Percentiles rank a stretch among this genome's conserved stretches.
Conservation (phyloP, 35 echinoderm and acorn worm genomes). For the Apostichopus californicus region DNA sequence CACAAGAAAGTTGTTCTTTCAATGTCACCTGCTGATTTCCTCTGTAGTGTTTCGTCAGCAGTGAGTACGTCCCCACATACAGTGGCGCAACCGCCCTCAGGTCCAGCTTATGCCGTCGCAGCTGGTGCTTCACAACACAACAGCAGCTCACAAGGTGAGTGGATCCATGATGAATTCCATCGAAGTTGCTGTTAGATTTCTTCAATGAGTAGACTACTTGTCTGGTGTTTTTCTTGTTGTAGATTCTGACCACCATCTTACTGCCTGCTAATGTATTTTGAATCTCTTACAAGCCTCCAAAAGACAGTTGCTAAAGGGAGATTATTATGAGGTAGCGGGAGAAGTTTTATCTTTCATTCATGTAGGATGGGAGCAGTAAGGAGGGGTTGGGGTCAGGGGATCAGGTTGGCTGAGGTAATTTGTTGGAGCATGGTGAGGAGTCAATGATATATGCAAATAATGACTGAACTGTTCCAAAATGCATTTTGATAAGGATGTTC, state of each 20-base stretch:
- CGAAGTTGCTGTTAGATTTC: neutral
- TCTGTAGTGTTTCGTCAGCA: constrained; percentile 45
- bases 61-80: constrained; percentile 80
- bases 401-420: too few relatives aligned
- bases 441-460: too few relatives aligned
- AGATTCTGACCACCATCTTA: neutral
- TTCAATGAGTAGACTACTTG: neutral
- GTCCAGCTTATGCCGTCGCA: constrained; percentile 98
- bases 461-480: too few relatives aligned
- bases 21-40: neutral
- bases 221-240: constrained; percentile 11
- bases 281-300: neutral
- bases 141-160: constrained; percentile 91
- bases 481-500: too few relatives aligned
- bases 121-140: constrained; percentile 87
- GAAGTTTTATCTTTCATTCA: too few relatives aligned
- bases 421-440: too few relatives aligned
- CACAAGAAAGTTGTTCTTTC: neutral
- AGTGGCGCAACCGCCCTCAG: constrained; percentile 95
- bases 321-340: too few relatives aligned
- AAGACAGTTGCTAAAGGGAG: neutral
- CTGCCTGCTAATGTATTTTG: neutral
- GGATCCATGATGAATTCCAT: neutral
- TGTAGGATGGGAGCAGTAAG: too few relatives aligned
- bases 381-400: neutral